Evolutionary conservation across 2,888 invertebrate genomes (phyloP).

Genomic region (Drosophila formosana): DNA sequence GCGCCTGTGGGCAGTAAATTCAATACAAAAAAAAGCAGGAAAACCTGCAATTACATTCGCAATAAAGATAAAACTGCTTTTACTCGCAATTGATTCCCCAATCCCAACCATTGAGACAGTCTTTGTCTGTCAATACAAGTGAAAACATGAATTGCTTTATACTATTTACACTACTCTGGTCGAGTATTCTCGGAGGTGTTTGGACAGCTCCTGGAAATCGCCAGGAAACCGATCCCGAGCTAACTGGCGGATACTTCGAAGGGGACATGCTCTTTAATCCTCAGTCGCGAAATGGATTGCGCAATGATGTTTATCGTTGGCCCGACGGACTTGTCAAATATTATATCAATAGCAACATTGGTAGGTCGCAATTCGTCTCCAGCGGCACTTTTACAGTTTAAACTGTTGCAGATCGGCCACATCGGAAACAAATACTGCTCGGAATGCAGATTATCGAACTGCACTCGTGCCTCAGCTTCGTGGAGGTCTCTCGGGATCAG

Average conservation of each 20-base stretch:
- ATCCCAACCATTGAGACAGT: neutral
- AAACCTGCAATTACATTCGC: conserved; percentile 20
- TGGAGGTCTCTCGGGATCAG: conserved; percentile 86
- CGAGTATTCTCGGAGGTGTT: neutral
- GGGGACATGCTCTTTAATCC: conserved; percentile 90
- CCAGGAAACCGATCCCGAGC: conserved; percentile 88
- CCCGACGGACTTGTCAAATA: conserved; percentile 89
- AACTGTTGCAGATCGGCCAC: conserved; percentile 83
- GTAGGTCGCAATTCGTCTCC: conserved; percentile 37
- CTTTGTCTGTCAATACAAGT: neutral
- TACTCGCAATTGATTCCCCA: neutral
- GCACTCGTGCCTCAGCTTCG: conserved; percentile 90
- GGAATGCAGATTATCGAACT: conserved; percentile 90
- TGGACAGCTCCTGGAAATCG: conserved; percentile 34
- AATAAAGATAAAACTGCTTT: conserved; percentile 41
- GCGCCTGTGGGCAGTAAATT: conserved; percentile 17
- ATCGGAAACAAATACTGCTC: conserved; percentile 87
- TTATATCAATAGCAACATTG: conserved; percentile 68
- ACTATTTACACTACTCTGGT: neutral
- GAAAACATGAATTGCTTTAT: conserved; percentile 32
- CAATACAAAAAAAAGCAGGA: neutral
- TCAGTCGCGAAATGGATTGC: conserved; percentile 87
- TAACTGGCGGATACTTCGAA: conserved; percentile 89
- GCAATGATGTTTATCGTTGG: conserved; percentile 87
- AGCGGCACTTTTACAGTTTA: neutral